Evolutionary conservation across 2,888 invertebrate genomes (phyloP), one percentile per base, ranked within the genome.

Genomic region (Luperina nickerlii): DNA sequence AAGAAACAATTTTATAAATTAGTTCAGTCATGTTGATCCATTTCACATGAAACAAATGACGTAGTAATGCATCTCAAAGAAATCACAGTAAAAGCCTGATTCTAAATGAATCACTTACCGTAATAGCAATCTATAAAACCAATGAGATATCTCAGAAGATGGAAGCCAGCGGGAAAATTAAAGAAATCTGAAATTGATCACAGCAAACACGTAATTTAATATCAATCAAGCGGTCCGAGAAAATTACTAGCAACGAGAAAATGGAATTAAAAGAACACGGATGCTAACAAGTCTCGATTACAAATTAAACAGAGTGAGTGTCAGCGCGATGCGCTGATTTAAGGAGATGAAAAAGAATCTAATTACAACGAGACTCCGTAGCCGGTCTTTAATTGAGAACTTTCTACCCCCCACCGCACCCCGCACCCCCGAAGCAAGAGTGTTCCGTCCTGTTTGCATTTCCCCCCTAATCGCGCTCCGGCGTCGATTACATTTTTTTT

Each of bases 401-500:
- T 95, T 95, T 94, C 91, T 89, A 80, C 91, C 85, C 88, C 87
- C 85, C 86, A 78, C 87, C 82, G 83, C 83, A 79, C 38, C 38
- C 38, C 87, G 86, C 83, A 79, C 88, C 83, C 88, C 83, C 73
- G 84, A 69, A 76, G 38, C 74, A 74, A 54, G 75, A 75, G 82
- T 66, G 65, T 66, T 82, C 79, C 88, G 87, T 89, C 91, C 94
- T 95, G 95, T 95, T 96, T 95, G 95, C 95, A 94, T 94, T 94
- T 94, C 94, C 92, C 95, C 95, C 95, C 94, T 94, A 94, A 94
- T 94, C 93, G 92, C 92, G 91, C 92, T 91, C 91, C 92, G 92
- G 96, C 95, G 95, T 97, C 96, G 96, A 96, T 97, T 96, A 96
- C 96, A 96, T 95, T 96, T 96, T 96, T 96, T 96, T 94, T 92